Evolutionary conservation across 2,888 invertebrate species (phyloP).

Genomic region (Hoplodrina ambigua): DNA sequence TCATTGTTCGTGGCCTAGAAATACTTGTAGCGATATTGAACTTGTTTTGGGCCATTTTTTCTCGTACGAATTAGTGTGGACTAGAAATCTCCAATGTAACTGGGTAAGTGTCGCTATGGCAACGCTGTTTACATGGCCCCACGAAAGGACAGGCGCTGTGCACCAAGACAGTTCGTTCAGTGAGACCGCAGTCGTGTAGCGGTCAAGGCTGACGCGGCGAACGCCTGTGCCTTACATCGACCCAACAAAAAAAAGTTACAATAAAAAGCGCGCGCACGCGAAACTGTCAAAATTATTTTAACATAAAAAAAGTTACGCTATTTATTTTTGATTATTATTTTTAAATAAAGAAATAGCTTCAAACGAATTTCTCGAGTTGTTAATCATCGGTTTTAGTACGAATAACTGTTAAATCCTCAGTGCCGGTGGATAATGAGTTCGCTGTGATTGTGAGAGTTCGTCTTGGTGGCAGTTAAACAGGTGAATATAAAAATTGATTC

Average conservation of each 20-base stretch:
- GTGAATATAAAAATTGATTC: conserved; percentile 83
- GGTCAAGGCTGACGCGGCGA: conserved; percentile 85
- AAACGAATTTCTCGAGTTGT: conserved; percentile 65
- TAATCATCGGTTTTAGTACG: conserved; percentile 81
- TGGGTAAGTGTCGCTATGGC: conserved; percentile 64
- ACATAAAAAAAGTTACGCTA: conserved; percentile 53
- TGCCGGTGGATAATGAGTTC: conserved; percentile 87
- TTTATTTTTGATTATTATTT: conserved; percentile 55
- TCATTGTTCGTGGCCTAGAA: conserved; percentile 4
- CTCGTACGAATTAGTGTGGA: conserved; percentile 49
- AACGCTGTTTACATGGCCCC: conserved; percentile 78
- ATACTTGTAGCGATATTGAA: conserved; percentile 15
- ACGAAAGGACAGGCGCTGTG: conserved; percentile 77
- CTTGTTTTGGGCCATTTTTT: conserved; percentile 26
- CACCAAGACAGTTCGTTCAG: conserved; percentile 80
- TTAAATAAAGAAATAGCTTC: conserved; percentile 42
- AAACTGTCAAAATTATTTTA: conserved; percentile 76
- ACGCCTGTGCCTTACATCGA: conserved; percentile 72
- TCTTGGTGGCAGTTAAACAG: conserved; percentile 84
- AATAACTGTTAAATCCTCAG: conserved; percentile 86
- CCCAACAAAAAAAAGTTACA: conserved; percentile 74
- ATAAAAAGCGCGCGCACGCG: conserved; percentile 85
- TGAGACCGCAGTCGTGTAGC: conserved; percentile 85
- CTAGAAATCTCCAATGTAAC: conserved; percentile 66
- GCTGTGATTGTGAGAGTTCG: conserved; percentile 86